These are phyloP conservation scores for Charadrius vociferus DNA, from an alignment of 2,113 vertebrate genomes.

Conservation along the genomic window DNA sequence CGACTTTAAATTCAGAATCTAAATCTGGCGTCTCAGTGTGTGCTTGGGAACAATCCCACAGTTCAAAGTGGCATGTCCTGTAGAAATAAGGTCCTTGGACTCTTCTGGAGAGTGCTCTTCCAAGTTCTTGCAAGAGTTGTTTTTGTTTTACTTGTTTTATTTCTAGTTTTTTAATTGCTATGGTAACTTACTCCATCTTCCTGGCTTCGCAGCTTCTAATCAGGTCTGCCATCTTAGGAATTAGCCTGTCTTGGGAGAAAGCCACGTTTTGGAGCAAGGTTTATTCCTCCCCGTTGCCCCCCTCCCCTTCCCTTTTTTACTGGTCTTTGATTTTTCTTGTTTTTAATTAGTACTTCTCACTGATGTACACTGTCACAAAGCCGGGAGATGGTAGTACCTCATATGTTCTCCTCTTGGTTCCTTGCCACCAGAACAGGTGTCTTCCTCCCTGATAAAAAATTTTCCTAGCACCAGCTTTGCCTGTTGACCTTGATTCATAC, in stretches of 20 bases:
- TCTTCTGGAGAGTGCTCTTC: not conserved
- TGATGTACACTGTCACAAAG: not conserved
- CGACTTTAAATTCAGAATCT: not conserved
- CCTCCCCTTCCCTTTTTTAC: not conserved
- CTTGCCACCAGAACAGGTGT: not conserved
- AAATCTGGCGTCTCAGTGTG: not conserved
- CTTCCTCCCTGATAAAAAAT: not conserved
- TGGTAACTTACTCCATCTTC: not conserved
- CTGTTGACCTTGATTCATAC: not conserved
- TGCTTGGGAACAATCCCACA: not conserved
- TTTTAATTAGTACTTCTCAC: not conserved
- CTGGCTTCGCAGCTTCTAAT: not conserved
- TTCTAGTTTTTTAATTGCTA: not conserved
- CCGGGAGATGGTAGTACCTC: not conserved
- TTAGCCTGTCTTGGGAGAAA: not conserved
- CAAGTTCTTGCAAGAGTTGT: not conserved
- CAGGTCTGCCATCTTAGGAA: not conserved
- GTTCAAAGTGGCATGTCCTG: not conserved
- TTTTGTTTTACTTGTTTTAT: not conserved
- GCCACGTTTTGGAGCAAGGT: not conserved
- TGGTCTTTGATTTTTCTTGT: not conserved
- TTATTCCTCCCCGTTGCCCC: rapidly evolving
- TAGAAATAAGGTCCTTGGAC: not conserved
- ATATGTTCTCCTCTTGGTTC: not conserved
- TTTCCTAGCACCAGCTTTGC: not conserved